Evolutionary conservation across 2,888 invertebrate genomes (phyloP).

Genomic region (Xanthorhoe spadicearia): DNA sequence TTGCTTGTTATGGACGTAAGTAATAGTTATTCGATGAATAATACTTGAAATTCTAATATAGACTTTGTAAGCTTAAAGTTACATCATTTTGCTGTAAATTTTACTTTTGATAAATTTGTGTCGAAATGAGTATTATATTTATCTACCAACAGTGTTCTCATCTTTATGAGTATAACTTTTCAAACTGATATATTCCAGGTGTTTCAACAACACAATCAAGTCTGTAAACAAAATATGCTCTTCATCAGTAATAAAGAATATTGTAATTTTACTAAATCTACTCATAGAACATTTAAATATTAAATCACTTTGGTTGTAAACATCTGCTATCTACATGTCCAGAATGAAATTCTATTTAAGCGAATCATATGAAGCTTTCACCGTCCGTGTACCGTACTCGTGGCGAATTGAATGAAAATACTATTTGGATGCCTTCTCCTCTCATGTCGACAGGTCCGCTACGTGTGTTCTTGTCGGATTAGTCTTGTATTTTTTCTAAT

Average conservation of each 20-base stretch:
- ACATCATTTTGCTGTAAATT: too few species aligned
- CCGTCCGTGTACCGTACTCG: slow-evolving; percentile 60
- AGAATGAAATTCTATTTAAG: slow-evolving; percentile 71
- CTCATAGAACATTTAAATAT: background rate
- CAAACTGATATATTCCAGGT: background rate
- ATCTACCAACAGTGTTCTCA: too few species aligned
- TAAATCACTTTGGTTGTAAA: slow-evolving; percentile 28
- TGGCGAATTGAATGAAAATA: slow-evolving; percentile 58
- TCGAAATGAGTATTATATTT: too few species aligned
- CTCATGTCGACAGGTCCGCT: slow-evolving; percentile 32
- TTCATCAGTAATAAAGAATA: too few species aligned
- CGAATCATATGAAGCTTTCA: slow-evolving; percentile 69
- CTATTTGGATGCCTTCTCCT: slow-evolving; percentile 52
- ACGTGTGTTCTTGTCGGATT: slow-evolving; percentile 40
- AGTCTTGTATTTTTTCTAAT: slow-evolving; percentile 26
- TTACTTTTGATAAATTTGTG: too few species aligned
- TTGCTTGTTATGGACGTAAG: too few species aligned
- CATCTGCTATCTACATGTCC: slow-evolving; percentile 49
- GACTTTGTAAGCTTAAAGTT: too few species aligned
- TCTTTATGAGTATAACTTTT: too few species aligned
- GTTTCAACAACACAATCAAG: background rate
- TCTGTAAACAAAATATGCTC: background rate
- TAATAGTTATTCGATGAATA: too few species aligned
- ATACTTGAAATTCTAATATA: too few species aligned
- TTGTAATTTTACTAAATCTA: background rate